Evolutionary conservation across 2,888 invertebrate species (phyloP).

Genomic region (Andrena bicolor): DNA sequence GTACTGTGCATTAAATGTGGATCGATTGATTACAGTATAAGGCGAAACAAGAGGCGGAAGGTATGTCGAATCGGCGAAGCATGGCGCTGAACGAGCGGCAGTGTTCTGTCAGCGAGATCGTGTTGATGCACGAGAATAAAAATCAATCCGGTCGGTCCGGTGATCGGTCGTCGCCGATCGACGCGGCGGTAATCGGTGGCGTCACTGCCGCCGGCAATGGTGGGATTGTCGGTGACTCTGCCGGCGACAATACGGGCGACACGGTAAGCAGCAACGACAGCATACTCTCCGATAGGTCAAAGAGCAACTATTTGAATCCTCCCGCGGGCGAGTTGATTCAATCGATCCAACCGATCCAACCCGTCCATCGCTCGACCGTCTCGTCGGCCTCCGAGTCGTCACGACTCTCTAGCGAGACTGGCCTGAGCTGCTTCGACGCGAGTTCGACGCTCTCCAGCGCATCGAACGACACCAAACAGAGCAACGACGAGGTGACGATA

Average conservation of each 20-base stretch:
- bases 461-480: slow-evolving; percentile 81
- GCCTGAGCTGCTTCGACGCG: slow-evolving; percentile 80
- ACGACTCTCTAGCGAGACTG: slow-evolving; percentile 64
- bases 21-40: slow-evolving; percentile 70
- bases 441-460: slow-evolving; percentile 78
- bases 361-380: slow-evolving; percentile 65
- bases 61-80: slow-evolving; percentile 78
- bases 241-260: neutral
- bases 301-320: slow-evolving; percentile 16
- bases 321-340: slow-evolving; percentile 23
- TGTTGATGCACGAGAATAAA: slow-evolving; percentile 82
- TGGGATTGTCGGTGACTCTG: neutral
- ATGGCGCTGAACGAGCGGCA: slow-evolving; percentile 82
- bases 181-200: neutral
- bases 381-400: slow-evolving; percentile 66
- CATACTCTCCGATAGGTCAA: slow-evolving; percentile 19
- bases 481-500: slow-evolving; percentile 84
- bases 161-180: slow-evolving; percentile 61
- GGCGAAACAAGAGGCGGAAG: slow-evolving; percentile 77
- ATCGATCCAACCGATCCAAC: slow-evolving; percentile 39
- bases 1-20: neutral
- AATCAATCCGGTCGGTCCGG: slow-evolving; percentile 54
- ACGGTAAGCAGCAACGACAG: slow-evolving; percentile 7
- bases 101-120: slow-evolving; percentile 82
- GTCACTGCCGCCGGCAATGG: neutral